phyloP scores from a whole-genome alignment of 2,797 vertebrate genomes.

The Hippoglossus hippoglossus region DNA sequence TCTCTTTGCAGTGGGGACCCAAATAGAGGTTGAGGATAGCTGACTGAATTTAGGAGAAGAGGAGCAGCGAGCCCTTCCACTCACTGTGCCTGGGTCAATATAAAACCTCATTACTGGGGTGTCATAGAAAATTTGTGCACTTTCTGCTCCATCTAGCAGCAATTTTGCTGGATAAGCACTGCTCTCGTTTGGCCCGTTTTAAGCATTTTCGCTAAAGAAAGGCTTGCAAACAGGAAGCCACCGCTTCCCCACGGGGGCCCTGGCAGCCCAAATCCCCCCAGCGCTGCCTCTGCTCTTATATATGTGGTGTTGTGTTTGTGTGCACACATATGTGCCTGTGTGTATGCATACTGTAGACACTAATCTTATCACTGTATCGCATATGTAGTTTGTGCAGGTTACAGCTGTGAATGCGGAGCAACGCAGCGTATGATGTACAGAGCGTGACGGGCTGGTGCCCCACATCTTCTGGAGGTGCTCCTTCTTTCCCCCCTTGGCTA shows the following conservation, averaged over 20 bases:
- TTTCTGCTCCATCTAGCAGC: slow-evolving; percentile 91
- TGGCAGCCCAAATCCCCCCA: slow-evolving; percentile 54
- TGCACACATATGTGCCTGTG: slow-evolving; percentile 17
- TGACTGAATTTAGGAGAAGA: slow-evolving; percentile 77
- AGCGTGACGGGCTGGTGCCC: slow-evolving; percentile 25
- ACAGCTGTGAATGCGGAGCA: slow-evolving; percentile 35
- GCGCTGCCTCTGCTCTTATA: slow-evolving; percentile 68
- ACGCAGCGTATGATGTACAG: slow-evolving; percentile 25
- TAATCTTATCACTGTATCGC: slow-evolving; percentile 32
- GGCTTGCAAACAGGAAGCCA: slow-evolving; percentile 76
- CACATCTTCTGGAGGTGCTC: slow-evolving; percentile 35
- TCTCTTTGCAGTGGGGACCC: slow-evolving; percentile 34
- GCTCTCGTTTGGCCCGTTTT: slow-evolving; percentile 86
- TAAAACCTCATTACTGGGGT: slow-evolving; percentile 90
- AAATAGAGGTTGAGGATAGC: slow-evolving; percentile 68
- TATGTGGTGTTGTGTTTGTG: slow-evolving; percentile 31
- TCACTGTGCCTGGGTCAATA: slow-evolving; percentile 85
- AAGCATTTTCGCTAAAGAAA: slow-evolving; percentile 78
- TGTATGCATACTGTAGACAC: slow-evolving; percentile 23
- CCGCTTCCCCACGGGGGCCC: slow-evolving; percentile 57
- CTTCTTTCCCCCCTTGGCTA: slow-evolving; percentile 12
- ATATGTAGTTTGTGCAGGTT: slow-evolving; percentile 34
- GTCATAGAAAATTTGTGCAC: slow-evolving; percentile 91
- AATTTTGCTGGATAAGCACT: slow-evolving; percentile 90
- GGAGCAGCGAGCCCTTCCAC: slow-evolving; percentile 75